Base-by-base conservation (phyloP, 2,797 vertebrate genomes). In the Lagodon rhomboides region DNA sequence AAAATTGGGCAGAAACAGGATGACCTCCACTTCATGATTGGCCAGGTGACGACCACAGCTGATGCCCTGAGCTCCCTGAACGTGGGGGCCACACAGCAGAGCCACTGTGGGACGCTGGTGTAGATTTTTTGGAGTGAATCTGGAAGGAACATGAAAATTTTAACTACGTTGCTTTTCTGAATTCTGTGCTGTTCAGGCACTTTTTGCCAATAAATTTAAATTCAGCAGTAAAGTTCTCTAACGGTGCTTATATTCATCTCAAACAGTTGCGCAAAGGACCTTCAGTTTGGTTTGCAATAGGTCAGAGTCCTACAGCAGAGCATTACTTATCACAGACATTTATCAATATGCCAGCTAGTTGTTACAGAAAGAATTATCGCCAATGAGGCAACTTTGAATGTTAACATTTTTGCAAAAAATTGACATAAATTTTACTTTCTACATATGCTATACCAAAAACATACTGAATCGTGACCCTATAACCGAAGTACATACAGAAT, bases 31-130 rank as follows among this genome's bases (percentile, higher is more conserved):
- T 3, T 99, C 98, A 0, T 99, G 98, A 90, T 99, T 99, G 90
- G 98, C 97, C 80, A 99, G 95, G 88, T 99, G 98, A 23, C 98
- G 96, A 0, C 98, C 98, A 0, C 98, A 99, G 92, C 98, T 98
- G 93, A 99, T 98, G 20, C 98, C 98, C 92, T 99, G 98, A n/a
- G 98, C 97, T 12, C 98, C 98, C 87, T 99, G 98, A 63, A 98
- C 96, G 0, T 99, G 98, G 13, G 98, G 98, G 8, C 98, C 98
- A 9, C 98, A 99, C 0, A 99, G 91, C 77, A 99, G 88, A 5
- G 97, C 98, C 22, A 99, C 98, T 0, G 97, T 98, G 43, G 98
- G 98, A 53, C 97, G 95, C 93, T 99, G 98, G 84, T 99, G 98
- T 64, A 99, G 95, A n/a, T 99, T 99, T 88, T 99, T 99, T 0